A percentile compares a stretch with the other conserved stretches of the same genome.
Evolutionary conservation across 2,888 invertebrate genomes (phyloP).

Genomic region (Drosophila mettleri): DNA sequence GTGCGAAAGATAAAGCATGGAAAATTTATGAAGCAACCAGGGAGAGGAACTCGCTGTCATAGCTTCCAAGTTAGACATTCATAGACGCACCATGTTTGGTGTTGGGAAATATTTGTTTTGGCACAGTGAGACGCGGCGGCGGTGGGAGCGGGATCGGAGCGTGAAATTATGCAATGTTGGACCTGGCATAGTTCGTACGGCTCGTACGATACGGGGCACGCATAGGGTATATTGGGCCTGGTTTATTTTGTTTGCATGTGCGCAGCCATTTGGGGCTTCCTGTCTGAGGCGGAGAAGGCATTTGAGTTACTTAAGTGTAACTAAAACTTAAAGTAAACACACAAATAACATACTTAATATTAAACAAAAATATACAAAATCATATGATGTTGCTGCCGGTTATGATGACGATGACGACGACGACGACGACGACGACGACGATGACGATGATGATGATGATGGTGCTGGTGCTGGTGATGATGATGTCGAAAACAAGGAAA

Average conservation of each 20-base stretch:
- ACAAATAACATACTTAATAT: constrained; percentile 81
- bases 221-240: constrained; percentile 51
- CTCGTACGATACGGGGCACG: not conserved
- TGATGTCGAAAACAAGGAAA: constrained; percentile 46
- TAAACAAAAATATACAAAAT: constrained; percentile 78
- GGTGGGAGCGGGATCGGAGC: constrained; percentile 28
- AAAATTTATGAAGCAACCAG: constrained; percentile 76
- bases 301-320: constrained; percentile 79
- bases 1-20: constrained; percentile 77
- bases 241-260: constrained; percentile 77
- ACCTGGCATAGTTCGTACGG: constrained; percentile 16
- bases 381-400: constrained; percentile 32
- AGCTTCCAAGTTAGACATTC: constrained; percentile 68
- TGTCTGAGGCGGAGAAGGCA: constrained; percentile 57
- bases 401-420: constrained; percentile 21
- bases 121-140: constrained; percentile 31
- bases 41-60: constrained; percentile 49
- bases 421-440: constrained; percentile 21
- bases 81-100: constrained; percentile 65
- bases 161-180: constrained; percentile 75
- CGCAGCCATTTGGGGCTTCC: constrained; percentile 70
- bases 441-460: constrained; percentile 38
- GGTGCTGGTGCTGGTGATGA: constrained; percentile 8
- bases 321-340: constrained; percentile 81
- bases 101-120: constrained; percentile 77